These are phyloP conservation scores for Drosophila mercatorum DNA, from an alignment of 2,888 invertebrate genomes.

Conservation along the genomic window DNA sequence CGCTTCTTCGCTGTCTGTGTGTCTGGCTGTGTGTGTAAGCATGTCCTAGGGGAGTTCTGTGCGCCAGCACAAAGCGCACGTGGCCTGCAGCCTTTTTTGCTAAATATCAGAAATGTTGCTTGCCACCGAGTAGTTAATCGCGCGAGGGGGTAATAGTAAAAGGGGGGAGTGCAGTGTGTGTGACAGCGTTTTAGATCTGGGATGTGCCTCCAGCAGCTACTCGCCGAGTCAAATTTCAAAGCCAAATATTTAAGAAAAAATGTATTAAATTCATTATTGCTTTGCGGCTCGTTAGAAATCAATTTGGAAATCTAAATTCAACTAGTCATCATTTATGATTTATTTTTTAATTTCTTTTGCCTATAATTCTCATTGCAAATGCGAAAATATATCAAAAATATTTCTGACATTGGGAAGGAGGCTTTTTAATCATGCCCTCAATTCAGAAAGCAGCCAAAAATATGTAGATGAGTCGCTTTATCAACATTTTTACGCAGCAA, in stretches of 20 bases:
- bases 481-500: constrained; percentile 62
- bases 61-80: constrained; percentile 35
- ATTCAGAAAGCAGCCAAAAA: constrained; percentile 47
- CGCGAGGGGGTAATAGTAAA: neutral
- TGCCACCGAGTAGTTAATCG: constrained; percentile 13
- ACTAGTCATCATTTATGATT: constrained; percentile 26
- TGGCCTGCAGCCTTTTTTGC: constrained; percentile 42
- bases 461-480: constrained; percentile 69
- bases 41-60: constrained; percentile 44
- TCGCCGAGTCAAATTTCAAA: constrained; percentile 24
- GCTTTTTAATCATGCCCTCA: constrained; percentile 67
- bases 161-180: constrained; percentile 1
- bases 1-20: constrained; percentile 12
- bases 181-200: constrained; percentile 28
- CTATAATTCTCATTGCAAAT: constrained; percentile 59
- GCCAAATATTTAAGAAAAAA: neutral
- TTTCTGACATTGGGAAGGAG: constrained; percentile 33
- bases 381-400: constrained; percentile 29
- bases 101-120: constrained; percentile 41
- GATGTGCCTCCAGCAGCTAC: constrained; percentile 19
- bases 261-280: neutral
- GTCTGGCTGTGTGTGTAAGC: constrained; percentile 18
- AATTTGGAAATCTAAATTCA: constrained; percentile 36
- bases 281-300: constrained; percentile 47
- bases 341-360: constrained; percentile 1